Percentiles rank a stretch among this genome's conserved stretches.
These are phyloP conservation scores for Panagrolaimus sp. DNA, from an alignment of 1,140 invertebrate genomes.

Conservation along the genomic window DNA sequence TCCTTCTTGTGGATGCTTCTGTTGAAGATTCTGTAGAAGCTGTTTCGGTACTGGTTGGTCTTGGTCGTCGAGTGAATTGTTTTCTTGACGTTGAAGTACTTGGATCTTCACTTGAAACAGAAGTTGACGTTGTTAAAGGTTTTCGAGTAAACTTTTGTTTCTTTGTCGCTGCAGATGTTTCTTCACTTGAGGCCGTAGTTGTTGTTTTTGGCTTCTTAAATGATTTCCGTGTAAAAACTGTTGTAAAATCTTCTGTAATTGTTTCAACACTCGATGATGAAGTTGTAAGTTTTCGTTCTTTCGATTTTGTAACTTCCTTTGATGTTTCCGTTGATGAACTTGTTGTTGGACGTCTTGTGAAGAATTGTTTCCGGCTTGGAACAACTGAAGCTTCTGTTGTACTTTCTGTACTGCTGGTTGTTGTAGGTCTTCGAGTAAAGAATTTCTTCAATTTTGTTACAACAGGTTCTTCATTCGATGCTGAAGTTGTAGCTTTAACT, in stretches of 20 bases:
- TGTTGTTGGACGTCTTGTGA: too few relatives aligned
- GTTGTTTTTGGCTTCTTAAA: neutral
- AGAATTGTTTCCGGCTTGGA: too few relatives aligned
- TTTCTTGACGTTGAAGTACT: neutral
- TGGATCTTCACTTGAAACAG: neutral
- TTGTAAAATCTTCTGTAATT: neutral
- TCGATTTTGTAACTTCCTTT: neutral
- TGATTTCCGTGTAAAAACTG: neutral
- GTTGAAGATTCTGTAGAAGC: neutral
- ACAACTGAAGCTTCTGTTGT: too few relatives aligned
- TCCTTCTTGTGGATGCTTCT: neutral
- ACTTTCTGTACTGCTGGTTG: too few relatives aligned
- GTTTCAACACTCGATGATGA: neutral
- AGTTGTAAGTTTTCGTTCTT: neutral
- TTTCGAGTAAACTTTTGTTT: neutral
- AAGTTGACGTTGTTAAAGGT: neutral
- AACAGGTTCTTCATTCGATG: too few relatives aligned
- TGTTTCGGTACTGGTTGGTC: neutral
- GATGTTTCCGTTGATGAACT: neutral
- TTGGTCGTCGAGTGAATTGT: neutral
- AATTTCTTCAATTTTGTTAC: too few relatives aligned
- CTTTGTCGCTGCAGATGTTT: neutral
- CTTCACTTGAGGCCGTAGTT: neutral
- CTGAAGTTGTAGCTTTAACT: too few relatives aligned
- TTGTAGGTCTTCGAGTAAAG: too few relatives aligned